These are phyloP conservation scores for Neoscelio sp. DNA, from an alignment of 2,888 invertebrate species.

Conservation along the genomic window DNA sequence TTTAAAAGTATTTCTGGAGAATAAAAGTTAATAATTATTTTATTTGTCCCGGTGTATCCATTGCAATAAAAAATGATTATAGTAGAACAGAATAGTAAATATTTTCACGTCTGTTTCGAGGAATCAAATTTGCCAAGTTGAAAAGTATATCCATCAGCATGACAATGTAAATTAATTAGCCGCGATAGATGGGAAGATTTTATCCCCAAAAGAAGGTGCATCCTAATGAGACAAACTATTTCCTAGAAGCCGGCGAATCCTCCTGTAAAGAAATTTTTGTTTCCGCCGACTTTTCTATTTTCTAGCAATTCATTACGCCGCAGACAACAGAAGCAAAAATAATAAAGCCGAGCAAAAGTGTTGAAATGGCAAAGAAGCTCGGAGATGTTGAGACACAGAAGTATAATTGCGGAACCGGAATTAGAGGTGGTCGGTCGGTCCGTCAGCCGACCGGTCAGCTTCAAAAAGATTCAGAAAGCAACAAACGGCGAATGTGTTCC, in stretches of 20 bases:
- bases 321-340: constrained; percentile 54
- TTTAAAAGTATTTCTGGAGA: too few species aligned
- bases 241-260: constrained; percentile 26
- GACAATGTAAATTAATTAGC: constrained; percentile 50
- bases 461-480: constrained; percentile 42
- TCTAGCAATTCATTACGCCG: constrained; percentile 51
- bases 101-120: constrained; percentile 14
- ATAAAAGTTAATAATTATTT: too few species aligned
- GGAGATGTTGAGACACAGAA: constrained; percentile 15
- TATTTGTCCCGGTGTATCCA: too few species aligned
- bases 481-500: constrained; percentile 44
- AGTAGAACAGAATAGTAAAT: not conserved
- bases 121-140: constrained; percentile 41
- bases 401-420: constrained; percentile 61
- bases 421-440: constrained; percentile 34
- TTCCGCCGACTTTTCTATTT: constrained; percentile 57
- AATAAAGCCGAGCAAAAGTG: constrained; percentile 44
- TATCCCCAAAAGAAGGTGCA: constrained; percentile 12
- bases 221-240: constrained; percentile 27
- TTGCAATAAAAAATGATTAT: constrained; percentile 1
- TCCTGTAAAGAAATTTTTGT: constrained; percentile 27
- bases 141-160: constrained; percentile 45
- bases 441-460: constrained; percentile 26
- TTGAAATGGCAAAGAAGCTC: constrained; percentile 36
- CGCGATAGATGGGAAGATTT: constrained; percentile 7